Base-by-base conservation (phyloP, 1,140 invertebrate species). In the Delia radicum region DNA sequence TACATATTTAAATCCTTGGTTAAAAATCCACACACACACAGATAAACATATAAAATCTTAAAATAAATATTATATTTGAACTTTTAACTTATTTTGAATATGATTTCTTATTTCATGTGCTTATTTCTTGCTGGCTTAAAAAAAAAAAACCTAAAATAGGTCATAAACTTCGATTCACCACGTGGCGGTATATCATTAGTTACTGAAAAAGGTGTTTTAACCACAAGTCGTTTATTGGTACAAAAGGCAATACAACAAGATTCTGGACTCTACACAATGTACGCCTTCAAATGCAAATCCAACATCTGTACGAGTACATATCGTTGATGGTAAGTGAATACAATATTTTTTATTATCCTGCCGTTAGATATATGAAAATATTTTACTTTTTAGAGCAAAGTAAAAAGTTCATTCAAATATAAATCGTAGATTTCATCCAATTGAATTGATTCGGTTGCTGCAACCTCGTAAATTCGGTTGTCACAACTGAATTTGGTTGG, bases 101-200 rank as follows among this genome's bases (percentile, higher is more conserved):
- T 4, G n/a, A 18, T 55, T 55, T 42, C 37, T 42, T 42, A 3
- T 37, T 55, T 42, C n/a, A 42, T 42, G 33, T 37, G 7, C 67
- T 37, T 55, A 10, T 13, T 37, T 62, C 8, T 21, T 72, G 12
- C 1, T 55, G 48, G 26, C 24, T n/a, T n/a, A n/a, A n/a, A n/a
- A n/a, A n/a, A n/a, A n/a, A n/a, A 26, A n/a, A n/a, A 5, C 77
- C 78, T 79, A 21, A 55, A 55, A 77, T 85, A 92, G 91, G 89
- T 90, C 78, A 93, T 94, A 87, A 94, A 93, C 87, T 94, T 93
- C 82, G 93, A 94, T 87, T 93, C 92, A 75, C 92, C 93, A 24
- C 88, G 93, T 71, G 93, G 91, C 37, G 92, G 92, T 18, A 94
- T 94, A 85, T 93, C 92, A 77, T 87, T 95, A 77, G 91, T 94